Evolutionary conservation across 2,888 invertebrate genomes (phyloP).

Genomic region (Lypha dubia): DNA sequence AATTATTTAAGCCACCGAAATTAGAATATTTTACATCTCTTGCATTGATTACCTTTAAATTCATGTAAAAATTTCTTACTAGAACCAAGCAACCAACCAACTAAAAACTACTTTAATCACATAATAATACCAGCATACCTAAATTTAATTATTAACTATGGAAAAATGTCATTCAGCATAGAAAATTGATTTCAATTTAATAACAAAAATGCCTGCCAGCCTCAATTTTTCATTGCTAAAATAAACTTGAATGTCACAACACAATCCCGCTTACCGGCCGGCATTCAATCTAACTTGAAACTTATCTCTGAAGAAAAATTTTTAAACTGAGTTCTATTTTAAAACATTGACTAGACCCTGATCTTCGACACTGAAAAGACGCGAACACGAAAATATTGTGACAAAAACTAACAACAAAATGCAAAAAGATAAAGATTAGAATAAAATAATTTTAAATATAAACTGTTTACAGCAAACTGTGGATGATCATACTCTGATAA

Average conservation of each 20-base stretch:
- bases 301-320: not conserved
- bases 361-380: not conserved
- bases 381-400: not conserved
- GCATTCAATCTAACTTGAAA: not conserved
- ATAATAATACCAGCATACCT: not conserved
- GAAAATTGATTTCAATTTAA: not conserved
- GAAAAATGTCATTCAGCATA: not conserved
- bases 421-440: not conserved
- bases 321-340: not conserved
- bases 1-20: too few species aligned
- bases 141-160: not conserved
- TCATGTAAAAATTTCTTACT: not conserved
- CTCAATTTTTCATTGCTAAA: not conserved
- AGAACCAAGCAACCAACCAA: not conserved
- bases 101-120: not conserved
- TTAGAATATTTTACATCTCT: too few species aligned
- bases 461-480: not conserved
- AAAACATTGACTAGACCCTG: not conserved
- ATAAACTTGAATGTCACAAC: too few species aligned
- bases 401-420: too few species aligned
- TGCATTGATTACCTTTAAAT: too few species aligned
- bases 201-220: not conserved
- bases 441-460: not conserved
- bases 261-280: conserved; percentile 2
- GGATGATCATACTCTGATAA: not conserved